Percentiles rank a stretch among this genome's conserved stretches.
These are phyloP conservation scores for Saturnia pavonia DNA, from an alignment of 2,888 invertebrate species.

Conservation along the genomic window DNA sequence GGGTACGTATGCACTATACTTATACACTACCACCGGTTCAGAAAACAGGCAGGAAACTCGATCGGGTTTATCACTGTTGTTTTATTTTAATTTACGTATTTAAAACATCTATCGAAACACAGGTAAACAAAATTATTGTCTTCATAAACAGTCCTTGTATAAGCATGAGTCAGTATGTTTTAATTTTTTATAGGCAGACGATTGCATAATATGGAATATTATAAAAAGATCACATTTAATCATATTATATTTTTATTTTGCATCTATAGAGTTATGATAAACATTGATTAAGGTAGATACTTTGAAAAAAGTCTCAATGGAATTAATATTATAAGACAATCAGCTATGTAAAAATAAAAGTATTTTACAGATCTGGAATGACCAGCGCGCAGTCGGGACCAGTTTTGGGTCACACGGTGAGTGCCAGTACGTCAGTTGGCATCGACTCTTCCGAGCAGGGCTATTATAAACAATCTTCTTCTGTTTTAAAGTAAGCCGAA, in stretches of 20 bases:
- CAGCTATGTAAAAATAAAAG: background rate
- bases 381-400: slow-evolving; percentile 44
- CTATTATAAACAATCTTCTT: slow-evolving; percentile 54
- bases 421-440: slow-evolving; percentile 51
- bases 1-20: too few species aligned
- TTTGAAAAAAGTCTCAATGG: background rate
- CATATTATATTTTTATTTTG: background rate
- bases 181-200: background rate
- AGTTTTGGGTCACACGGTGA: slow-evolving; percentile 41
- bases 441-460: slow-evolving; percentile 53
- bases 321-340: background rate
- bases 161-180: background rate
- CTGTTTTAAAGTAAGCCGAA: slow-evolving; percentile 37
- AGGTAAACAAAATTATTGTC: too few species aligned
- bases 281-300: background rate
- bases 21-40: too few species aligned
- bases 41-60: too few species aligned
- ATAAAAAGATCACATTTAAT: background rate
- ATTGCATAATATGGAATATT: background rate
- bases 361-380: slow-evolving; percentile 48
- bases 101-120: background rate
- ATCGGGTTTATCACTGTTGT: too few species aligned
- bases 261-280: background rate
- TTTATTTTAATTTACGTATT: background rate
- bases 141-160: background rate